Evolutionary conservation across 1,140 invertebrate genomes (phyloP).

Genomic region (Grapholita molesta): DNA sequence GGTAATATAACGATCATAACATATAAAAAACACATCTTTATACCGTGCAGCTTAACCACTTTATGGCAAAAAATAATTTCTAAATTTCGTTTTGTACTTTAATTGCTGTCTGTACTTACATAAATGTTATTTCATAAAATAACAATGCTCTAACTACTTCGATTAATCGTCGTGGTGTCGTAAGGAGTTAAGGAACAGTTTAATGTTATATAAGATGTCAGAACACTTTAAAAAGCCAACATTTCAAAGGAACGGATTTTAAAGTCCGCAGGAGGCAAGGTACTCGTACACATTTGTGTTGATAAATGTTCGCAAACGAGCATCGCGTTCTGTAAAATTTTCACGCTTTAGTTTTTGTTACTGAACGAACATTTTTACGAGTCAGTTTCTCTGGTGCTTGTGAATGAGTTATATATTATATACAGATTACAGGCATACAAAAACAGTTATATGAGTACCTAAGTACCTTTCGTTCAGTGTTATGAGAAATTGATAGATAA

Average conservation of each 20-base stretch:
- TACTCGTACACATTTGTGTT: background rate
- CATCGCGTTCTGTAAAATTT: background rate
- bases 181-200: background rate
- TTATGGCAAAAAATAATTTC: too few species aligned
- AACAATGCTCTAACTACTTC: background rate
- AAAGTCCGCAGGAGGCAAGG: background rate
- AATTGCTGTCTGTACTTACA: background rate
- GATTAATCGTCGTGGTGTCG: background rate
- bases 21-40: too few species aligned
- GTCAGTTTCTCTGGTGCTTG: background rate
- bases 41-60: too few species aligned
- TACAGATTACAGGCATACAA: background rate
- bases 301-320: constrained; percentile 11
- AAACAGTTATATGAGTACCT: background rate
- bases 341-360: constrained; percentile 9
- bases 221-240: background rate
- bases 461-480: background rate
- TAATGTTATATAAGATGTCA: background rate
- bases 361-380: background rate
- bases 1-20: too few species aligned
- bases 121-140: background rate
- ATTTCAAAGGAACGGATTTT: background rate
- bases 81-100: too few species aligned
- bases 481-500: background rate
- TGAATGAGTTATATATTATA: background rate